These are phyloP conservation scores for Athalia rosae DNA, from an alignment of 2,888 invertebrate species.

Conservation along the genomic window DNA sequence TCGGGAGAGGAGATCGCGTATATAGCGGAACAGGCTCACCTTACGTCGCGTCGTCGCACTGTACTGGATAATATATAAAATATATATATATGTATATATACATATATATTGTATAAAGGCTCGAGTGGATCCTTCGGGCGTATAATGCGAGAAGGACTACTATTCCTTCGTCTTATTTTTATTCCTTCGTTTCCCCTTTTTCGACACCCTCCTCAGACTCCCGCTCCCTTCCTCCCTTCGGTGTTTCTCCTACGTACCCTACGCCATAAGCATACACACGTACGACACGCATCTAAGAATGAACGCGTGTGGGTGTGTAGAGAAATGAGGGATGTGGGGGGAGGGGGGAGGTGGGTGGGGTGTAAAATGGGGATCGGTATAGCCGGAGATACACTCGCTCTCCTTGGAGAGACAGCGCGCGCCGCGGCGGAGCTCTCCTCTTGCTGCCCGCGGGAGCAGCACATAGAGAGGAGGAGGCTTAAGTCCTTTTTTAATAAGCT, in stretches of 20 bases:
- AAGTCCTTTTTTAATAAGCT: conserved; percentile 53
- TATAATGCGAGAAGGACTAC: conserved; percentile 36
- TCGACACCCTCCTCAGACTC: not conserved
- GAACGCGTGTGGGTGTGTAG: no score
- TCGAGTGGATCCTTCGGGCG: no score
- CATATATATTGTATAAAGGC: no score
- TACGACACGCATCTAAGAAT: no score
- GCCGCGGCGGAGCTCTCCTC: not conserved
- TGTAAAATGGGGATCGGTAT: not conserved
- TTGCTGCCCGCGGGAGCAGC: no score
- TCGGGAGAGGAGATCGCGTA: conserved; percentile 20
- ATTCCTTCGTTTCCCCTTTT: conserved; percentile 15
- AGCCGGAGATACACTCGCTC: conserved; percentile 8
- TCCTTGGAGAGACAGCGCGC: not conserved
- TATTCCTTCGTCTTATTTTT: conserved; percentile 14
- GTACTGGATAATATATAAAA: no score
- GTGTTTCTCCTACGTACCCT: no score
- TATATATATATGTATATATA: no score
- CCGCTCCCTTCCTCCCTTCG: not conserved
- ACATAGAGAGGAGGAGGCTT: conserved; percentile 9
- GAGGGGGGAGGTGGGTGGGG: not conserved
- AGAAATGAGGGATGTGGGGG: not conserved
- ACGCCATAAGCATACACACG: no score
- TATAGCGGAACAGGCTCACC: not conserved
- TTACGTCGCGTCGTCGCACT: no score